Percentiles rank a stretch among this genome's conserved stretches.
Conservation (phyloP, 2,113 vertebrate species). For the Tragelaphus buxtoni region DNA sequence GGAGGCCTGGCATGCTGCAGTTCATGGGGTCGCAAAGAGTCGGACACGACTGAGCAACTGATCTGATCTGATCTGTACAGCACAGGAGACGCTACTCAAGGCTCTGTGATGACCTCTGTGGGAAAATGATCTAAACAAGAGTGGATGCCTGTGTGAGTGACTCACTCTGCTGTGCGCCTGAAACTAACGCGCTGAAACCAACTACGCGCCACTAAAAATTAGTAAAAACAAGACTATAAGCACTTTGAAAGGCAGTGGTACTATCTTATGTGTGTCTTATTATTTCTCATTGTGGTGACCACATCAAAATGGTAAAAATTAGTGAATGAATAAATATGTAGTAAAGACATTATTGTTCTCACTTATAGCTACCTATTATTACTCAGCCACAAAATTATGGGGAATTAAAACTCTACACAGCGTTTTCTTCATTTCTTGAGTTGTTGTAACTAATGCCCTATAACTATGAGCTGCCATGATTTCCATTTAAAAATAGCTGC, state of each 20-base stretch:
- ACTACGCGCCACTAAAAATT: not conserved
- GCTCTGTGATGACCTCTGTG: fast-evolving
- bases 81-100: fast-evolving
- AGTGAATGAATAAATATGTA: not conserved
- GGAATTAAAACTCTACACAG: not conserved
- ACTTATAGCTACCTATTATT: not conserved
- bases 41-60: too few relatives aligned
- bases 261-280: not conserved
- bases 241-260: not conserved
- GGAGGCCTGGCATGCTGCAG: too few relatives aligned
- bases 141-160: fast-evolving
- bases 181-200: not conserved
- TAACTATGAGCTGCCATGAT: not conserved
- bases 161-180: not conserved
- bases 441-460: not conserved
- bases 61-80: too few relatives aligned
- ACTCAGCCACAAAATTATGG: not conserved
- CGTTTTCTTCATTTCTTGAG: not conserved
- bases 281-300: not conserved
- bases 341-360: not conserved
- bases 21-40: too few relatives aligned
- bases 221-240: not conserved
- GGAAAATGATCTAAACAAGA: not conserved
- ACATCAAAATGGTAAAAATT: not conserved
- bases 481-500: constrained; percentile 1